A percentile compares a stretch with the other conserved stretches of the same genome.
These are phyloP conservation scores for Zoanthus gigantus DNA, from an alignment of 92 coral and sea anemone genomes.

Conservation along the genomic window DNA sequence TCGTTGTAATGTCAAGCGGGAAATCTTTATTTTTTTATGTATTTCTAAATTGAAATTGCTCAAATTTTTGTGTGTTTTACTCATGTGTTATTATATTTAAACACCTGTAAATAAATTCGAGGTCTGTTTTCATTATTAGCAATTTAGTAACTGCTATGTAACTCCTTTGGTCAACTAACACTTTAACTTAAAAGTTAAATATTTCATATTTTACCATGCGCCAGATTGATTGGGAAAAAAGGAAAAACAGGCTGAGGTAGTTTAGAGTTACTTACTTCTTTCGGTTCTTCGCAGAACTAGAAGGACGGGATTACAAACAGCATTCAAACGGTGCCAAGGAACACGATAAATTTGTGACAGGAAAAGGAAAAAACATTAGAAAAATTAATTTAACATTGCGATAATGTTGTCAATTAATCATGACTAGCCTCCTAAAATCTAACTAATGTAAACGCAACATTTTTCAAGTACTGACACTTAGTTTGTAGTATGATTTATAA, in stretches of 20 bases:
- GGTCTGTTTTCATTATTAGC: too few relatives aligned
- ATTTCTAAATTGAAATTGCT: too few relatives aligned
- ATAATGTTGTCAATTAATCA: not conserved
- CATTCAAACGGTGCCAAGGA: not conserved
- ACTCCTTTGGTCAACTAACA: not conserved
- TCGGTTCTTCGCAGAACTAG: slow-evolving; percentile 3
- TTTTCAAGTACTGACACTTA: not conserved
- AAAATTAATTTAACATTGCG: not conserved
- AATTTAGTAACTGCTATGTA: too few relatives aligned
- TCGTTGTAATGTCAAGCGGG: too few relatives aligned
- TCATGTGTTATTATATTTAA: too few relatives aligned
- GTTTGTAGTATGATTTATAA: not conserved
- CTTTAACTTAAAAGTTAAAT: not conserved
- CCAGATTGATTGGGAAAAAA: not conserved
- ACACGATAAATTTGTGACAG: not conserved
- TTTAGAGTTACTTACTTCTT: not conserved
- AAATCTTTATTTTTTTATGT: too few relatives aligned
- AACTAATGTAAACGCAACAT: not conserved
- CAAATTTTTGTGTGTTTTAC: too few relatives aligned
- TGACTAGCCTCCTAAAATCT: not conserved
- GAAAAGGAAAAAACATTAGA: not conserved
- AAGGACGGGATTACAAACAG: not conserved
- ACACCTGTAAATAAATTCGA: too few relatives aligned
- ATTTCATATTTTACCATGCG: not conserved
- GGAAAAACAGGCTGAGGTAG: not conserved